Evolutionary conservation across 2,888 invertebrate genomes (phyloP).

Genomic region (Ischnus inquisitorius): DNA sequence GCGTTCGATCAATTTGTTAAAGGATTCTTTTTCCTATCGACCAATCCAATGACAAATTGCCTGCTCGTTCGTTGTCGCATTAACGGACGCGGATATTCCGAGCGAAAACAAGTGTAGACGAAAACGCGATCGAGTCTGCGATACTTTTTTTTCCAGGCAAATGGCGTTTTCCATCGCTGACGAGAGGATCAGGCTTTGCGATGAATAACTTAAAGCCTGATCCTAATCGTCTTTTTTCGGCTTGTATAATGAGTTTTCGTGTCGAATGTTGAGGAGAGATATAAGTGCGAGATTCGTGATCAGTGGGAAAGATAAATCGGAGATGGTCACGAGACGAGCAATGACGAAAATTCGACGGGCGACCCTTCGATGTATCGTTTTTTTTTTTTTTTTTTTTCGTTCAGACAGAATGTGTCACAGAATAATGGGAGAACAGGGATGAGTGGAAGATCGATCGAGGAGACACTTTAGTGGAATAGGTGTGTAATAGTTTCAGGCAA

Average conservation of each 20-base stretch:
- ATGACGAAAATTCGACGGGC: no score
- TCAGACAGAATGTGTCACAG: neutral
- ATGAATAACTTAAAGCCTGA: no score
- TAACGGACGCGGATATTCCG: conserved; percentile 9
- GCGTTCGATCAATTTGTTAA: conserved; percentile 10
- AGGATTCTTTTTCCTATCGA: neutral
- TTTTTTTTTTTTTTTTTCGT: neutral
- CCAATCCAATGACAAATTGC: neutral
- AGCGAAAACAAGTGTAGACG: neutral
- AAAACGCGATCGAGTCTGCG: neutral
- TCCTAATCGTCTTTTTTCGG: neutral
- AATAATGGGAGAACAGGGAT: neutral
- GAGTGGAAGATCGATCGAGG: conserved; percentile 24
- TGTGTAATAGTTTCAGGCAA: conserved; percentile 7
- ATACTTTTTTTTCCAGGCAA: conserved; percentile 18
- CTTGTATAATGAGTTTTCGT: neutral
- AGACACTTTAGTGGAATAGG: neutral
- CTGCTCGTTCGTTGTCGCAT: neutral
- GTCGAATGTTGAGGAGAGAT: neutral
- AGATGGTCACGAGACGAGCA: no score
- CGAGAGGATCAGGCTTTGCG: no score
- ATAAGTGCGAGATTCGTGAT: neutral
- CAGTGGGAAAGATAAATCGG: neutral
- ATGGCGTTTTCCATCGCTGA: conserved; percentile 2
- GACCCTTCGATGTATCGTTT: neutral